phyloP scores from a whole-genome alignment of 2,113 vertebrate genomes.

The Nothocercus julius region DNA sequence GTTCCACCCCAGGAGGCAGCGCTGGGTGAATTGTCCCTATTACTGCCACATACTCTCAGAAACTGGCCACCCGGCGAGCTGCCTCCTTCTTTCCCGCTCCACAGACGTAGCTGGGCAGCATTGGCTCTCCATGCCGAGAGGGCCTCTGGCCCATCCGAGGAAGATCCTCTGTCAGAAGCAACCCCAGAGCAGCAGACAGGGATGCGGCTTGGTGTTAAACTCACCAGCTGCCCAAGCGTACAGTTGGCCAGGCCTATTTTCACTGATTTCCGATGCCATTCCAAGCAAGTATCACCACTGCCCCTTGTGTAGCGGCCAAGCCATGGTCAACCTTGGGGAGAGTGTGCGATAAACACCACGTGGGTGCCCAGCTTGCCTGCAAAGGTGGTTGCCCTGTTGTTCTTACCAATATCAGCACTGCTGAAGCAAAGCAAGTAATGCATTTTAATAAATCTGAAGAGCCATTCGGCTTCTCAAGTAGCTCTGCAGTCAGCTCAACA shows the following conservation, averaged over 20 bases:
- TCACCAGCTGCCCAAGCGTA: not conserved
- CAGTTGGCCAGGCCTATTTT: not conserved
- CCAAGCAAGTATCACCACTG: not conserved
- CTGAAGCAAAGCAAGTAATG: not conserved
- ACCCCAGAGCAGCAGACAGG: not conserved
- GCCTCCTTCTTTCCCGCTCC: not conserved
- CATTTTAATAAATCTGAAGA: conserved; percentile 12
- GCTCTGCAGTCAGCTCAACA: not conserved
- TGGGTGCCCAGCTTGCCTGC: not conserved
- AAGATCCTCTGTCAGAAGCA: not conserved
- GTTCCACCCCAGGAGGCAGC: not conserved
- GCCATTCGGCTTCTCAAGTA: not conserved
- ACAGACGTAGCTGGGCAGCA: not conserved
- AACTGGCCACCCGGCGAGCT: not conserved
- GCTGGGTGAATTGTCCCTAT: not conserved
- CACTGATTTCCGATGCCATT: not conserved
- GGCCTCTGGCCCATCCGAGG: not conserved
- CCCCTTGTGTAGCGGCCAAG: not conserved
- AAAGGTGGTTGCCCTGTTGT: not conserved
- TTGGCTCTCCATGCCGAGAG: not conserved
- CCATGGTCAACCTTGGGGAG: not conserved
- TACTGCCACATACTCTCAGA: not conserved
- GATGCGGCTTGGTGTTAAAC: not conserved
- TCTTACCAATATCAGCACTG: not conserved
- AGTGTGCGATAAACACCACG: not conserved